Evolutionary conservation across 2,113 vertebrate genomes (phyloP), one percentile per base, ranked within the genome.

Genomic region (Ranitomeya variabilis): DNA sequence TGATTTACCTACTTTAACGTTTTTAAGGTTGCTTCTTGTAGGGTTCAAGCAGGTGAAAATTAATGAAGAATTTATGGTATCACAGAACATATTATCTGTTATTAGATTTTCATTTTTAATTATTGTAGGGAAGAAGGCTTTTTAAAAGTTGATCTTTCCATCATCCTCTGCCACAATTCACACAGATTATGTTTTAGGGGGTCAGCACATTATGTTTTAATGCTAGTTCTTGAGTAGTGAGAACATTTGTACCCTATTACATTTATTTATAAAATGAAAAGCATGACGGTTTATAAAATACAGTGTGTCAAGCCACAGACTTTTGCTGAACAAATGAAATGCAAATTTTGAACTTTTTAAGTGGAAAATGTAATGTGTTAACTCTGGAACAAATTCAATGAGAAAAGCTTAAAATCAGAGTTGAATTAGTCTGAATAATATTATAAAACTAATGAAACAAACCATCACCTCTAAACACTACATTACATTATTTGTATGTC

Each of bases 281-380:
- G 57, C 62, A 45, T 66, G 12, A 57, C 60, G 54, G 57, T 76
- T 86, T 86, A 60, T 16, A 45, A 64, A 62, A 55, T 23, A 26
- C 11, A 12, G 11, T 60, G 23, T 64, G 73, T 86, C 73, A 86
- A 66, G 11, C 31, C 15, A 9, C 15, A 76, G 15, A 86, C 45
- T 86, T 78, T 37, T 79, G 73, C 85, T 86, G 85, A 86, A 59
- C 74, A 79, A 78, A 86, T 62, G 3, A 64, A 64, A 86, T 86
- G 85, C 54, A 78, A 86, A 86, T 86, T 51, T 52, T 86, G 74
- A 86, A 78, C 85, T 86, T 86, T 86, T 86, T 64, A 77, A 78
- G 64, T 60, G 10, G 16, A 86, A 78, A 54, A 78, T 79, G 31
- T 78, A 78, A 78, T 71, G 67, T 31, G 74, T 78, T 78, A 86